These are phyloP conservation scores for Drosophila prostipennis DNA, from an alignment of 2,888 invertebrate species.

Conservation along the genomic window DNA sequence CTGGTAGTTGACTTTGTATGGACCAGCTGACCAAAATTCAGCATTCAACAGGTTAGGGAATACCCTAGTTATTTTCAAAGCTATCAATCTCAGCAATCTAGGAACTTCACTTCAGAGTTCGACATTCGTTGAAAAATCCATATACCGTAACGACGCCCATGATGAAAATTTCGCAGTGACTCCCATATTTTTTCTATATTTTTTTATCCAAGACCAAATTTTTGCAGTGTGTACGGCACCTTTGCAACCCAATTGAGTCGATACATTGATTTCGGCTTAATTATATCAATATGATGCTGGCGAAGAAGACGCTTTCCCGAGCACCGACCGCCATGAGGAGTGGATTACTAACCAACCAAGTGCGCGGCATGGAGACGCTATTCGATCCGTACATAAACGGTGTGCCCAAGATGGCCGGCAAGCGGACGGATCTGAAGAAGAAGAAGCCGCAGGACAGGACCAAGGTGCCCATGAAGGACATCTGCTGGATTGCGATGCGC, in stretches of 20 bases:
- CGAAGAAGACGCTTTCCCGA: not conserved
- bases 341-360: not conserved
- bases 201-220: not conserved
- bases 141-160: not conserved
- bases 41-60: too few relatives aligned
- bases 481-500: conserved; percentile 64
- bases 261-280: too few relatives aligned
- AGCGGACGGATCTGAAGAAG: conserved; percentile 15
- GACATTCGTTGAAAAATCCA: not conserved
- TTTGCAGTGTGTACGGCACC: not conserved
- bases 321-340: not conserved
- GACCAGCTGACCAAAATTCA: too few relatives aligned
- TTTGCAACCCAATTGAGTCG: not conserved
- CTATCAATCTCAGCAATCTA: not conserved
- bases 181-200: not conserved
- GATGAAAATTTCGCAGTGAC: conserved; percentile 13
- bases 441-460: conserved; percentile 16
- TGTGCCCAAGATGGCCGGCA: not conserved
- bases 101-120: not conserved
- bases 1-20: too few relatives aligned
- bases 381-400: conserved; percentile 58
- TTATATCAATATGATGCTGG: not conserved
- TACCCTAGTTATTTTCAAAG: too few relatives aligned
- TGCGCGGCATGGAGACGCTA: conserved; percentile 27
- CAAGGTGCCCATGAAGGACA: conserved; percentile 7